Evolutionary conservation across 2,888 invertebrate genomes (phyloP), one percentile per base, ranked within the genome.

Genomic region (Trachelus troglodyta): DNA sequence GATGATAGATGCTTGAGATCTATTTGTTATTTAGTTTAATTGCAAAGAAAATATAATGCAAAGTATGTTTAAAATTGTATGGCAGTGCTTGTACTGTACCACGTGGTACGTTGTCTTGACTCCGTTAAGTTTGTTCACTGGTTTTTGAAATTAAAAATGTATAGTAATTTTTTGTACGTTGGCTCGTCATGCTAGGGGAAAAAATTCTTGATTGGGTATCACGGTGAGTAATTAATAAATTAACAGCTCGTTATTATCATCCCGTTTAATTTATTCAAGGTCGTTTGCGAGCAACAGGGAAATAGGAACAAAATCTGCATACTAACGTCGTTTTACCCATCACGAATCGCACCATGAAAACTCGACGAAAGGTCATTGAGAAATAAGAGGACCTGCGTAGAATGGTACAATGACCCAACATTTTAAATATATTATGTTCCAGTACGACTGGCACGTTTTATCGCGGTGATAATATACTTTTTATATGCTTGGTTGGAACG

Each of bases 241-340:
- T 56, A 56, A 56, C 56, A 23, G 2, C 56, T 56, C 56, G 56
- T 9, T 56, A 56, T 23, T 56, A 56, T 9, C 23, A 23, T 56
- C 56, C 56, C 23, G 23, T 56, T 74, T 74, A 74, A 74, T 74
- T 74, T 74, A 74, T 74, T 74, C 74, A 74, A 74, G 74, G 74
- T 40, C 74, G 35, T 34, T 30, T 15, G 35, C 34, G n/a, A 34
- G 3, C 23, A 74, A 34, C 37, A 34, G 35, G 74, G n/a, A 74
- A 74, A 74, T 34, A 74, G 35, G 35, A 74, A 74, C 74, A 9
- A 34, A 34, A 74, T 74, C 37, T 74, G 74, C 74, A 74, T 74
- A 74, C 74, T 31, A 6, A 31, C 9, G 71, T 31, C 71, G 71
- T 9, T 56, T 23, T 56, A 56, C 56, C 9, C 56, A 23, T 56